A percentile compares a stretch with the other conserved stretches of the same genome.
phyloP scores from a whole-genome alignment of 2,113 vertebrate genomes.

The Haemorhous mexicanus region DNA sequence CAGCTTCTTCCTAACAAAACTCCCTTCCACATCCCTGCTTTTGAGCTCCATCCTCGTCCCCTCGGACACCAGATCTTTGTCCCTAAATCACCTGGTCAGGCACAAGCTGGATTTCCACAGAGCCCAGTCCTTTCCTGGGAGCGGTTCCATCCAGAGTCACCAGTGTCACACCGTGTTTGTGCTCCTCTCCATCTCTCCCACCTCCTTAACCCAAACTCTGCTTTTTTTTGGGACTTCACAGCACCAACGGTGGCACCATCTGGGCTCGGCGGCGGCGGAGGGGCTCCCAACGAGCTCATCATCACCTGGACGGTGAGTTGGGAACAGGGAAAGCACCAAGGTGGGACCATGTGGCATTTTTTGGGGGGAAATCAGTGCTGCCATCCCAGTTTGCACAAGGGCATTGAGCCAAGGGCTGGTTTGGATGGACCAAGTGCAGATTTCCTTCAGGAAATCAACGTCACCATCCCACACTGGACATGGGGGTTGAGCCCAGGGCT shows the following conservation, averaged over 20 bases:
- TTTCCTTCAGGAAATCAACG: not conserved
- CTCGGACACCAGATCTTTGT: not conserved
- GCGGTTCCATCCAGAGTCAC: not conserved
- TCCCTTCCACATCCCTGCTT: not conserved
- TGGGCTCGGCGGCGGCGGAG: slow-evolving; percentile 91
- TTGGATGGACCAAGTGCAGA: not conserved
- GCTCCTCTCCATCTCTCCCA: not conserved
- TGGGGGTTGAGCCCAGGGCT: not conserved
- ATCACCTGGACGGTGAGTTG: slow-evolving; percentile 91
- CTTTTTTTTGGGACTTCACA: slow-evolving; percentile 38
- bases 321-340: not conserved
- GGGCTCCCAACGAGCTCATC: slow-evolving; percentile 88
- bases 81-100: not conserved
- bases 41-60: not conserved
- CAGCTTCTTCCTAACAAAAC: not conserved
- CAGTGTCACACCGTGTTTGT: accelerated
- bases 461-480: not conserved
- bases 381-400: too few relatives aligned
- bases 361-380: too few relatives aligned
- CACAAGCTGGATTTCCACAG: not conserved
- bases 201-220: not conserved
- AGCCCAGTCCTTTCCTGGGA: not conserved
- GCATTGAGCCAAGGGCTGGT: not conserved
- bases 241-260: slow-evolving; percentile 94
- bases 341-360: accelerated